Conservation (phyloP, 2,888 invertebrate genomes). For the Epinotia bilunana region DNA sequence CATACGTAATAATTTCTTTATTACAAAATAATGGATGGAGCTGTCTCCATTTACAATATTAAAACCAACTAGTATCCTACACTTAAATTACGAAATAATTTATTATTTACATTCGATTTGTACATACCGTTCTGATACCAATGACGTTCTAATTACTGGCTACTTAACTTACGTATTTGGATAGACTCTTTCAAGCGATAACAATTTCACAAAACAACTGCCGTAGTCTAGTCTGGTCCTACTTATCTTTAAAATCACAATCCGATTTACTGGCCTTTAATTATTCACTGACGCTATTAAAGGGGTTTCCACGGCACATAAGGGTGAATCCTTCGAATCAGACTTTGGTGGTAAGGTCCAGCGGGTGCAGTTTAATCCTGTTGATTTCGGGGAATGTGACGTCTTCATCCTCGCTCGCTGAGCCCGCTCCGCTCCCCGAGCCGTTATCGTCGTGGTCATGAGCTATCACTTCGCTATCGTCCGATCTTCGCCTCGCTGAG, state of each 20-base stretch:
- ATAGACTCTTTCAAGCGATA: slow-evolving; percentile 83
- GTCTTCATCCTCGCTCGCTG: slow-evolving; percentile 80
- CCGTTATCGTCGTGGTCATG: slow-evolving; percentile 77
- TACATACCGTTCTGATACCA: slow-evolving; percentile 75
- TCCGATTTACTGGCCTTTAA: slow-evolving; percentile 79
- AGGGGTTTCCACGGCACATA: slow-evolving; percentile 60
- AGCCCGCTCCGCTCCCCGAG: slow-evolving; percentile 74
- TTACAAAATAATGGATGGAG: slow-evolving; percentile 65
- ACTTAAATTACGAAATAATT: slow-evolving; percentile 70
- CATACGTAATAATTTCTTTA: slow-evolving; percentile 59
- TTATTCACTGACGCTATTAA: slow-evolving; percentile 64
- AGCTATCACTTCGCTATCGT: slow-evolving; percentile 79
- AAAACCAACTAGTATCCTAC: slow-evolving; percentile 69
- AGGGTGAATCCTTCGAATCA: slow-evolving; percentile 69
- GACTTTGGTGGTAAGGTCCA: slow-evolving; percentile 89
- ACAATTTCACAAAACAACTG: slow-evolving; percentile 73
- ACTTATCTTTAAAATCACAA: slow-evolving; percentile 79
- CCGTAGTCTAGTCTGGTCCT: slow-evolving; percentile 58
- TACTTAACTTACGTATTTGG: slow-evolving; percentile 83
- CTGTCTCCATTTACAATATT: slow-evolving; percentile 63
- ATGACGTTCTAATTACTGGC: slow-evolving; percentile 66
- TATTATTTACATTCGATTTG: slow-evolving; percentile 79
- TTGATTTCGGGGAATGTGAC: slow-evolving; percentile 85
- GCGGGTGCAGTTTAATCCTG: slow-evolving; percentile 84
- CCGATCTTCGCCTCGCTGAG: slow-evolving; percentile 77